Percentiles rank a stretch among this genome's conserved stretches.
These are phyloP conservation scores for Sinocyclocheilus anshuiensis DNA, from an alignment of 2,113 vertebrate species.

Conservation along the genomic window DNA sequence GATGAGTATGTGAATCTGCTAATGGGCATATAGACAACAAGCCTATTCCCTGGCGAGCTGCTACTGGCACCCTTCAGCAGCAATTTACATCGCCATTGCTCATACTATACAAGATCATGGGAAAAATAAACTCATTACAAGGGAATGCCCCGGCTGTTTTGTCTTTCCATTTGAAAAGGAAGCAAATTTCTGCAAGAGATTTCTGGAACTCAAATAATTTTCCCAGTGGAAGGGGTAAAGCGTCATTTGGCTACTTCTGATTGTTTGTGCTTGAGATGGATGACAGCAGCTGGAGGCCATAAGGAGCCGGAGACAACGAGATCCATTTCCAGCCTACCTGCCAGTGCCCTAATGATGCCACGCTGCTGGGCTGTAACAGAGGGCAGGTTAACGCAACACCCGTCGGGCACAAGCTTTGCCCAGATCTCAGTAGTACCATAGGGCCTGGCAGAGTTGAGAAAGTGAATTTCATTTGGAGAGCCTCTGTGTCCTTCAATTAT, in stretches of 20 bases:
- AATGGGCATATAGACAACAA: slow-evolving; percentile 27
- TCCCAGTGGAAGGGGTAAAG: slow-evolving; percentile 8
- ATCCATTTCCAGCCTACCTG: slow-evolving; percentile 5
- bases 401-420: not conserved
- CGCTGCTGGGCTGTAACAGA: not conserved
- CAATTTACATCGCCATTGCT: slow-evolving; percentile 34
- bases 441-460: slow-evolving; percentile 1
- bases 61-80: slow-evolving; percentile 17
- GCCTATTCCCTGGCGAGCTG: slow-evolving; percentile 9
- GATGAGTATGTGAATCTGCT: slow-evolving; percentile 9
- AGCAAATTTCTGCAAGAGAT: slow-evolving; percentile 10
- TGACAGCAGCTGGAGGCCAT: slow-evolving; percentile 41
- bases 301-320: not conserved
- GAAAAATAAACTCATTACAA: slow-evolving; percentile 38
- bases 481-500: slow-evolving; percentile 45
- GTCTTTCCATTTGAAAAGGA: slow-evolving; percentile 26
- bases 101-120: not conserved
- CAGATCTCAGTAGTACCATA: not conserved
- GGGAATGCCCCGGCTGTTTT: slow-evolving; percentile 36
- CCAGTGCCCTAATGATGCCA: slow-evolving; percentile 23
- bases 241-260: slow-evolving; percentile 40
- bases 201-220: slow-evolving; percentile 30
- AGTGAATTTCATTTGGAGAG: slow-evolving; percentile 24
- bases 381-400: slow-evolving; percentile 26
- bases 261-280: slow-evolving; percentile 11